These are phyloP conservation scores for Todiramphus chloris DNA, from an alignment of 2,113 vertebrate species.

Conservation along the genomic window DNA sequence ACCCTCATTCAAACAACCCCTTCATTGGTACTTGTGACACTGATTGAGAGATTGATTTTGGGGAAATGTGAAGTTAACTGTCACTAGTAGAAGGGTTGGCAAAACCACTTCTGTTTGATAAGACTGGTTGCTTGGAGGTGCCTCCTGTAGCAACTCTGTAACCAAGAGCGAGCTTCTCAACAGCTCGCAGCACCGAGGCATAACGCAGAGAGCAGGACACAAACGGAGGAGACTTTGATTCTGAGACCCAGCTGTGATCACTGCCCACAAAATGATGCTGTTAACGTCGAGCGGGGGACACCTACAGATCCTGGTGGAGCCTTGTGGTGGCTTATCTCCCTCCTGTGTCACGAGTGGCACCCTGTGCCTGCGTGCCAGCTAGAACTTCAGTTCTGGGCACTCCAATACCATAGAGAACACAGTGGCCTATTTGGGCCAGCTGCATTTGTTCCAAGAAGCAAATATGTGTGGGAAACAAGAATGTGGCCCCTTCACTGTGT, in stretches of 20 bases:
- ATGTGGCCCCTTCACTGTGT: neutral
- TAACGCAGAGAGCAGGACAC: fast-evolving
- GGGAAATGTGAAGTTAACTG: neutral
- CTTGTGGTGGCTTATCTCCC: neutral
- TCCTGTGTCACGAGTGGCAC: fast-evolving
- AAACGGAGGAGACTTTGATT: fast-evolving
- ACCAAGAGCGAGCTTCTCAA: neutral
- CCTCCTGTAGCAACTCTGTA: neutral
- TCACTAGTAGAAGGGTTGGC: neutral
- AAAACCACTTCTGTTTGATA: neutral
- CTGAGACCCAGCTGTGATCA: neutral
- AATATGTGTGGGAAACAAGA: neutral
- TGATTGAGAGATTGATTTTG: neutral
- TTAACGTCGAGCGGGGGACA: neutral
- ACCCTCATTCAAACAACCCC: neutral
- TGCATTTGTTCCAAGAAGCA: neutral
- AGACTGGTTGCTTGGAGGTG: neutral
- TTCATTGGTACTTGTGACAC: neutral
- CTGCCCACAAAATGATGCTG: neutral
- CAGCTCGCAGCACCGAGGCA: fast-evolving
- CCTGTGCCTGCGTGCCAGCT: neutral
- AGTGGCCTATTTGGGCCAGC: neutral
- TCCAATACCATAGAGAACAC: fast-evolving
- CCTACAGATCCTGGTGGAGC: neutral
- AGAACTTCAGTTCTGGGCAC: neutral